Conservation (phyloP, 2,797 vertebrate species). For the Enteromius argenteus region DNA sequence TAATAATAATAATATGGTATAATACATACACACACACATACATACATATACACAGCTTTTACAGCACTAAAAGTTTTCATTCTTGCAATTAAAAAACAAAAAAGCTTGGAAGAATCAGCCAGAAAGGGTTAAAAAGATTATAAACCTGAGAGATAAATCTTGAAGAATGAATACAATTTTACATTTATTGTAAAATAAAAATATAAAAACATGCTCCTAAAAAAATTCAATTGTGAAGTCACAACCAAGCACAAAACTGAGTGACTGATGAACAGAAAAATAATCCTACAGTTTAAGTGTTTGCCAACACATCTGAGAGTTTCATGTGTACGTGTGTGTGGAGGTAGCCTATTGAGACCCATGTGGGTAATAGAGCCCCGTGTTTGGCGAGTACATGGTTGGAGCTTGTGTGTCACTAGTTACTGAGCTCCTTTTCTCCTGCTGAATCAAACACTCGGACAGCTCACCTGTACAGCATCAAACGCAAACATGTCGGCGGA, state of each 20-base stretch:
- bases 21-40: too few relatives aligned
- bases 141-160: not conserved
- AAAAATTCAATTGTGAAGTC: not conserved
- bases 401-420: slow-evolving; percentile 77
- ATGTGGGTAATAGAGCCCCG: slow-evolving; percentile 69
- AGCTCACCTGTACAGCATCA: slow-evolving; percentile 74
- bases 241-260: not conserved
- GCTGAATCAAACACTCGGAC: slow-evolving; percentile 79
- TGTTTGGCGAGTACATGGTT: slow-evolving; percentile 75
- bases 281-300: not conserved
- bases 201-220: not conserved
- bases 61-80: not conserved
- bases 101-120: not conserved
- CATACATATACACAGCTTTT: too few relatives aligned
- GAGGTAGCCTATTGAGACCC: slow-evolving; percentile 62
- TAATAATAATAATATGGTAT: too few relatives aligned
- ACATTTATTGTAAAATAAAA: too few relatives aligned
- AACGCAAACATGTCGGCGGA: slow-evolving; percentile 66
- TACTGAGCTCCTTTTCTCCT: slow-evolving; percentile 68
- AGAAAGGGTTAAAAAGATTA: not conserved
- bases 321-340: slow-evolving; percentile 2
- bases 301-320: slow-evolving; percentile 28
- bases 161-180: too few relatives aligned
- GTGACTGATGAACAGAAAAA: not conserved
- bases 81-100: not conserved